Evolutionary conservation across 1,140 invertebrate genomes (phyloP), one percentile per base, ranked within the genome.

Genomic region (Colletes latitarsis): DNA sequence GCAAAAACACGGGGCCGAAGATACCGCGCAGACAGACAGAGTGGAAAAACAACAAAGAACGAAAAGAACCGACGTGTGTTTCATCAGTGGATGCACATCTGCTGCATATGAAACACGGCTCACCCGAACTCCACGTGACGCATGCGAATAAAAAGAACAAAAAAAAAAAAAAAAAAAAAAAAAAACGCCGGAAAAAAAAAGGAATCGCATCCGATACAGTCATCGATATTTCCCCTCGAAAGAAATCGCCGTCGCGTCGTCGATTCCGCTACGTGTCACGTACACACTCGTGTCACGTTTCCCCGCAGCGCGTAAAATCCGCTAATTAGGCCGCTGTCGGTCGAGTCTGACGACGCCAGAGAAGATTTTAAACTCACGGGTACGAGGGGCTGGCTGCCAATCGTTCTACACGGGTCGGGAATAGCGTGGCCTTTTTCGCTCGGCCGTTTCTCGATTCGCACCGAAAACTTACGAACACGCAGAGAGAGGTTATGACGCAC

Each of bases 401-500:
- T 72, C 49, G 62, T 4, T 39, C 43, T 77, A 21, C 39, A 60
- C 30, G 15, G 43, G 52, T 52, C 55, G 53, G 14, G 55, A 30
- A 30, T 10, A 19, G 5, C 30, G 30, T 30, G 30, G 30, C 1
- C 30, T 30, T 30, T 30, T 30, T 30, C 30, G 30, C 30, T 30
- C 30, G 30, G 30, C 30, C 30, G 30, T 30, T 30, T 30, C 30
- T 30, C 63, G 53, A 39, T 57, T 63, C 43, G 19, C 55, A 58
- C 8, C n/a, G 69, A 15, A 19, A 73, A 43, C 62, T 69, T 57
- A 19, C 64, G 69, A 43, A 4, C 15, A 30, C 30, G 52, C n/a
- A 52, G 63, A 84, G 81, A 57, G 63, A 84, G 81, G 62, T 77
- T 71, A 71, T 70, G 70, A 46, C 69, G 46, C 64, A 74, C 70